Conservation (phyloP, 2,113 vertebrate species). For the Morone chrysops region DNA sequence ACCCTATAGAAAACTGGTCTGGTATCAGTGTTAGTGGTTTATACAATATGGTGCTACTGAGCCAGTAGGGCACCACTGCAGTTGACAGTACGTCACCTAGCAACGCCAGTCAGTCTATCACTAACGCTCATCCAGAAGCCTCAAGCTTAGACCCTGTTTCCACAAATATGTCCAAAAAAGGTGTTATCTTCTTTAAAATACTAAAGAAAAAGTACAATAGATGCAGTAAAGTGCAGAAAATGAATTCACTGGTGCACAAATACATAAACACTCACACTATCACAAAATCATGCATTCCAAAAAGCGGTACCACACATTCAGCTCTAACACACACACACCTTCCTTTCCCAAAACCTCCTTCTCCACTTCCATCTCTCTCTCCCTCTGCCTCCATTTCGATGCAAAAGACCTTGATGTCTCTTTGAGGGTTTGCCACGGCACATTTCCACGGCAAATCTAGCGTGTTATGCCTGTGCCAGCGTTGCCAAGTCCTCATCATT, state of each 20-base stretch:
- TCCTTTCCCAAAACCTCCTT: slow-evolving; percentile 3
- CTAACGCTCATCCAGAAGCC: not conserved
- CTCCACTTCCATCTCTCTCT: slow-evolving; percentile 5
- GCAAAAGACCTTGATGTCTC: slow-evolving; percentile 73
- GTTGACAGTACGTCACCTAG: not conserved
- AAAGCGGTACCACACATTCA: not conserved
- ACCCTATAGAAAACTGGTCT: not conserved
- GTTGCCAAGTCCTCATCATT: slow-evolving; percentile 61
- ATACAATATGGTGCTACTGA: not conserved
- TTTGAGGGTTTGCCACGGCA: slow-evolving; percentile 71
- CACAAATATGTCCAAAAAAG: not conserved
- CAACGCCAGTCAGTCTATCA: not conserved
- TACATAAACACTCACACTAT: slow-evolving; percentile 4
- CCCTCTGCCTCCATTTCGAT: slow-evolving; percentile 36
- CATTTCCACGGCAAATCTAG: slow-evolving; percentile 74
- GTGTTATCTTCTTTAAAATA: not conserved
- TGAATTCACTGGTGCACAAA: not conserved
- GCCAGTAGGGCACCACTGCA: not conserved
- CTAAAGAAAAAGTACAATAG: not conserved
- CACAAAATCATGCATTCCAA: not conserved
- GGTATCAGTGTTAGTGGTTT: not conserved
- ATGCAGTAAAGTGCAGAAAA: not conserved
- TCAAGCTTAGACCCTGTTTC: not conserved
- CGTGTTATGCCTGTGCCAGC: slow-evolving; percentile 58
- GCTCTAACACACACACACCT: slow-evolving; percentile 3